These are phyloP conservation scores for Siphamia tubifer DNA, from an alignment of 2,113 vertebrate genomes.

Conservation along the genomic window DNA sequence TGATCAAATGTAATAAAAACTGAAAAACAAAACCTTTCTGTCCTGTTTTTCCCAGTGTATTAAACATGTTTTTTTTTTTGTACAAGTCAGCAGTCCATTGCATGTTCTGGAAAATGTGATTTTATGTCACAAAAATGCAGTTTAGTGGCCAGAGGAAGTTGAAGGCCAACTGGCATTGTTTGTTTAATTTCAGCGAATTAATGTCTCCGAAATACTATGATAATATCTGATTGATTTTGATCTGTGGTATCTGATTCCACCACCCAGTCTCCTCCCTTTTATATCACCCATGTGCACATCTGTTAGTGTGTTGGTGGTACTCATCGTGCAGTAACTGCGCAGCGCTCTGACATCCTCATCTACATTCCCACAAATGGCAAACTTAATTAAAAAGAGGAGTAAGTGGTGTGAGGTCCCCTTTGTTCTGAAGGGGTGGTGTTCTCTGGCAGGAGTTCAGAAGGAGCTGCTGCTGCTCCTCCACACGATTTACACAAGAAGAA, in stretches of 20 bases:
- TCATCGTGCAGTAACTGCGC: conserved; percentile 1
- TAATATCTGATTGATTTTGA: neutral
- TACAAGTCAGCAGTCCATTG: conserved; percentile 24
- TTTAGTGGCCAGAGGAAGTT: neutral
- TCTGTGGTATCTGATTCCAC: neutral
- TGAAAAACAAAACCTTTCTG: neutral
- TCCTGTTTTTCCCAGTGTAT: conserved; percentile 25
- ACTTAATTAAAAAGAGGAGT: conserved; percentile 45
- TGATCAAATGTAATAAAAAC: neutral
- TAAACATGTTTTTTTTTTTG: conserved; percentile 22
- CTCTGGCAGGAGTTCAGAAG: conserved; percentile 64
- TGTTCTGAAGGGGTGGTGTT: conserved; percentile 29
- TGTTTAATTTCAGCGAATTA: conserved; percentile 22
- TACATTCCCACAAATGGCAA: conserved; percentile 46
- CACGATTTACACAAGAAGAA: conserved; percentile 50
- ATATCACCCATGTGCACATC: neutral
- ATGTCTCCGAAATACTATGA: neutral
- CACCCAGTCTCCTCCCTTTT: neutral
- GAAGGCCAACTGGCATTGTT: conserved; percentile 7
- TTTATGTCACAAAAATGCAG: conserved; percentile 38
- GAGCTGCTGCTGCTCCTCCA: conserved; percentile 22
- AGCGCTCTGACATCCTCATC: conserved; percentile 28
- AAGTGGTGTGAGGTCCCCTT: conserved; percentile 45
- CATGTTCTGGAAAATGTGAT: conserved; percentile 43
- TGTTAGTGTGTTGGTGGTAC: neutral